A percentile compares a stretch with the other conserved stretches of the same genome.
These are phyloP conservation scores for Lepisosteus oculatus DNA, from an alignment of 2,113 vertebrate genomes.

Conservation along the genomic window DNA sequence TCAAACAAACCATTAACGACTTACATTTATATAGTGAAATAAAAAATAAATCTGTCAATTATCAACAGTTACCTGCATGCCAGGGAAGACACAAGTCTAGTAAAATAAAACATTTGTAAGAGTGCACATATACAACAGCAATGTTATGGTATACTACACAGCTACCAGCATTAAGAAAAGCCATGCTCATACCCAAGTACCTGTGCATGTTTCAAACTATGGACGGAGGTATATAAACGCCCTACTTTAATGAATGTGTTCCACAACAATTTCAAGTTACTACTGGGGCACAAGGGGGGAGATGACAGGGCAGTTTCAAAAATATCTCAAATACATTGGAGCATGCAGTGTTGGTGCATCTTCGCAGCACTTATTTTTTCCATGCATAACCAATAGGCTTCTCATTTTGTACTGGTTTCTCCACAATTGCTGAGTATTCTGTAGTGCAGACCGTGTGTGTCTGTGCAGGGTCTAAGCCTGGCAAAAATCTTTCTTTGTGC, in stretches of 20 bases:
- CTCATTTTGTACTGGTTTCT: background rate
- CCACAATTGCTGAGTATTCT: too few species aligned
- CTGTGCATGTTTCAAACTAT: background rate
- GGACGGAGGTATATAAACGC: background rate
- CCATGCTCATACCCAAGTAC: too few species aligned
- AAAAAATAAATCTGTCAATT: background rate
- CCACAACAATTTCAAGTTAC: constrained; percentile 11
- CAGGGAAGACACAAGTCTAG: background rate
- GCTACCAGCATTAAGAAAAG: background rate
- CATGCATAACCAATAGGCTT: constrained; percentile 14
- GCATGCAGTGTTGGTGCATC: constrained; percentile 1
- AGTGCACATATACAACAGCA: background rate
- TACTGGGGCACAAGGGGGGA: background rate
- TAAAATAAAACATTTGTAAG: background rate
- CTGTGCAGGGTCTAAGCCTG: background rate
- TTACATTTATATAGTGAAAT: background rate
- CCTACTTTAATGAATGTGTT: background rate
- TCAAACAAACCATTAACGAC: too few species aligned
- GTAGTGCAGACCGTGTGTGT: too few species aligned
- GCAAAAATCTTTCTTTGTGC: background rate
- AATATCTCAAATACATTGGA: background rate
- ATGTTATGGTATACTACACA: background rate
- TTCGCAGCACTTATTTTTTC: background rate
- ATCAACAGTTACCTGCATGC: background rate
- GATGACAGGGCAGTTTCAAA: background rate